Evolutionary conservation across 2,888 invertebrate species (phyloP).

Genomic region (Endotricha flammealis): DNA sequence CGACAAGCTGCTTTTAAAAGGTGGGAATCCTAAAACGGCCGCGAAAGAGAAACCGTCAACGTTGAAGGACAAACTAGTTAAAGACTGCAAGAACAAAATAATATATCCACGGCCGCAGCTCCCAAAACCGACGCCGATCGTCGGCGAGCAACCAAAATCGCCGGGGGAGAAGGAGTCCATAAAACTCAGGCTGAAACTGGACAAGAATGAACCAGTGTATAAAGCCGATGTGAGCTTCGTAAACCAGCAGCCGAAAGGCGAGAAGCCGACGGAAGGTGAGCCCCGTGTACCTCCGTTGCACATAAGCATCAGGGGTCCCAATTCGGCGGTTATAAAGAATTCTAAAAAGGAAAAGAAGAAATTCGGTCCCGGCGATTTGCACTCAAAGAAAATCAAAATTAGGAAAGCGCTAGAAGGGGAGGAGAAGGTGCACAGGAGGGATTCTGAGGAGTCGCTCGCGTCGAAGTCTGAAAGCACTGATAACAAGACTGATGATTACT

Average conservation of each 20-base stretch:
- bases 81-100: conserved; percentile 63
- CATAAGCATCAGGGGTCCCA: conserved; percentile 90
- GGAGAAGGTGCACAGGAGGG: conserved; percentile 55
- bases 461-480: conserved; percentile 55
- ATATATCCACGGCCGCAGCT: conserved; percentile 51
- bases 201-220: conserved; percentile 90
- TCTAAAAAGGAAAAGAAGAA: conserved; percentile 84
- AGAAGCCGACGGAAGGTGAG: conserved; percentile 79
- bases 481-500: conserved; percentile 65
- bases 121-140: conserved; percentile 38
- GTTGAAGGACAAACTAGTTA: conserved; percentile 60
- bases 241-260: conserved; percentile 69
- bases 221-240: conserved; percentile 89
- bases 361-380: conserved; percentile 64
- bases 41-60: conserved; percentile 63
- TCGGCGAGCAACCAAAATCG: conserved; percentile 49
- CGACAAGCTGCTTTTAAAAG: conserved; percentile 57
- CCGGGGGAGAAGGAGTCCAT: conserved; percentile 83
- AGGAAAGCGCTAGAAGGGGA: conserved; percentile 58
- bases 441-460: conserved; percentile 50
- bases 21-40: conserved; percentile 57
- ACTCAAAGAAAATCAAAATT: conserved; percentile 76
- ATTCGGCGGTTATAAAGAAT: conserved; percentile 90
- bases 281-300: conserved; percentile 92
- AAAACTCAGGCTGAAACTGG: conserved; percentile 88